Conservation (phyloP, 2,888 invertebrate species). For the Zootermopsis nevadensis region DNA sequence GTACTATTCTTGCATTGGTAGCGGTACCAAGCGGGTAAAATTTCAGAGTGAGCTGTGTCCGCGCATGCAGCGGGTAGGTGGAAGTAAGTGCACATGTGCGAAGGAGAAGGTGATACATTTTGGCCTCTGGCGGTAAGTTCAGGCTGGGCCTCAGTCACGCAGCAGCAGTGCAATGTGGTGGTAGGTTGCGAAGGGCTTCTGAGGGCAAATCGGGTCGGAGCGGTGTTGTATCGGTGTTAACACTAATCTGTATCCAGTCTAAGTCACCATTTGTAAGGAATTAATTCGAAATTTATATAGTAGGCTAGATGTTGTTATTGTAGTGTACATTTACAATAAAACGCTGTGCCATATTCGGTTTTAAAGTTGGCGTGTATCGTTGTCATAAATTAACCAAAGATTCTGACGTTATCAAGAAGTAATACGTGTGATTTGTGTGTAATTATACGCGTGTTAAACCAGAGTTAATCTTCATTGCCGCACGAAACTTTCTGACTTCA, state of each 20-base stretch:
- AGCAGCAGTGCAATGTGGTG: constrained; percentile 35
- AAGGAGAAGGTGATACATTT: constrained; percentile 11
- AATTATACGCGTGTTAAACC: constrained; percentile 23
- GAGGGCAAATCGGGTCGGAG: constrained; percentile 14
- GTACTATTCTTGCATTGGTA: constrained; percentile 1
- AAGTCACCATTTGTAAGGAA: neutral
- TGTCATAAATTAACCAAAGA: constrained; percentile 33
- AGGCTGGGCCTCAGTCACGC: constrained; percentile 29
- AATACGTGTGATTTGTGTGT: constrained; percentile 36
- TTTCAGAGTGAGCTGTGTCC: constrained; percentile 25
- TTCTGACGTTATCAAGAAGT: neutral
- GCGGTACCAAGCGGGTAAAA: constrained; percentile 30
- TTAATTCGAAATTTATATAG: constrained; percentile 15
- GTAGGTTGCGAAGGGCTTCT: constrained; percentile 23
- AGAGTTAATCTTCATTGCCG: constrained; percentile 13
- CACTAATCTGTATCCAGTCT: constrained; percentile 10
- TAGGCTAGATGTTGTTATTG: constrained; percentile 9
- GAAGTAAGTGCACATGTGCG: neutral
- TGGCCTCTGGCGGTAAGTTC: neutral
- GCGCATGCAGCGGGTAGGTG: constrained; percentile 26
- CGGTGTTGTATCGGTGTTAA: neutral
- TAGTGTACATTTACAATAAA: neutral
- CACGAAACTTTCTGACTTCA: neutral
- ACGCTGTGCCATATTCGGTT: constrained; percentile 19
- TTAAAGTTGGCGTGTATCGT: neutral